phyloP scores from a whole-genome alignment of 2,888 invertebrate genomes.

The Melieria crassipennis region DNA sequence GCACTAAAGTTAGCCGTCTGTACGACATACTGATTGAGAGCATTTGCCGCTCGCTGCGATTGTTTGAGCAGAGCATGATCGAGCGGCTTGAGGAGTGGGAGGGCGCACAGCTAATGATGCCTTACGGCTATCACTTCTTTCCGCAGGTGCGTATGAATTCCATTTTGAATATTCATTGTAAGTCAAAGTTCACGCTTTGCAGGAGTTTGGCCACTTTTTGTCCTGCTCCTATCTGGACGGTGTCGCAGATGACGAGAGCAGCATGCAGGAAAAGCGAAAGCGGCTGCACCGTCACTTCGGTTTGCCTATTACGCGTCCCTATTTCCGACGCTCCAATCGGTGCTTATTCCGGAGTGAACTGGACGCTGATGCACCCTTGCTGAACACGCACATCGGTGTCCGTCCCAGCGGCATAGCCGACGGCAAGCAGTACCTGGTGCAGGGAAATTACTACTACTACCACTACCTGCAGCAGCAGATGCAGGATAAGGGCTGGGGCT shows the following conservation, averaged over 20 bases:
- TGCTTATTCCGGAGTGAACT: constrained; percentile 69
- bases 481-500: constrained; percentile 99
- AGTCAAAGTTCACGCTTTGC: constrained; percentile 28
- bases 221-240: constrained; percentile 77
- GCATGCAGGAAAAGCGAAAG: constrained; percentile 71
- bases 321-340: constrained; percentile 79
- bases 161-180: neutral
- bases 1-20: constrained; percentile 72
- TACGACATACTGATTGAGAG: constrained; percentile 81
- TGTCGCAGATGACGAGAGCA: constrained; percentile 74
- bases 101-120: constrained; percentile 51
- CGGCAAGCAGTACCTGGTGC: constrained; percentile 72
- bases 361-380: constrained; percentile 66
- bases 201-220: constrained; percentile 78
- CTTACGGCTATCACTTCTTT: constrained; percentile 75
- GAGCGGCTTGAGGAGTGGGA: constrained; percentile 67
- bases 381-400: constrained; percentile 77
- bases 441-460: constrained; percentile 91
- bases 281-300: constrained; percentile 78
- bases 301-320: constrained; percentile 75
- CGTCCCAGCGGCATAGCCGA: constrained; percentile 63
- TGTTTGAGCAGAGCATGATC: constrained; percentile 73
- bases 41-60: constrained; percentile 75
- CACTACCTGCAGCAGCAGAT: constrained; percentile 96
- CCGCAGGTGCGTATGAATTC: constrained; percentile 46